Percentiles rank a stretch among this genome's conserved stretches.
phyloP scores from a whole-genome alignment of 1,140 invertebrate genomes.

The Scaptomyza pallida region DNA sequence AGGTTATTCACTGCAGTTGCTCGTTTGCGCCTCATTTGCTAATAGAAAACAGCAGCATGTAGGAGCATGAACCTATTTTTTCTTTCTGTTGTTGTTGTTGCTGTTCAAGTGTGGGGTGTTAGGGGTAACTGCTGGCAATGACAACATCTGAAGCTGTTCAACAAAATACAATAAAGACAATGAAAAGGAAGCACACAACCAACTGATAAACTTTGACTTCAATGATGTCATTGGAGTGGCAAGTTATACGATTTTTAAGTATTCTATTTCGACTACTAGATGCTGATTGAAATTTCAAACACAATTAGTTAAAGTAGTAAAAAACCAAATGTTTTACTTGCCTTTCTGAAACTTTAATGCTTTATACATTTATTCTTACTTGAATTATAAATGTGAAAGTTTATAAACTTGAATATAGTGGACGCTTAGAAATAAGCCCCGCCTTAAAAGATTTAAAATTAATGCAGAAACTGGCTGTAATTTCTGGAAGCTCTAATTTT shows the following conservation, averaged over 20 bases:
- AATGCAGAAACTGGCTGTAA: too few relatives aligned
- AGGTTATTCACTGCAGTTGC: slow-evolving; percentile 55
- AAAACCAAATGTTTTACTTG: too few relatives aligned
- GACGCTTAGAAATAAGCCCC: too few relatives aligned
- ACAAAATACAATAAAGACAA: not conserved
- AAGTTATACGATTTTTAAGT: not conserved
- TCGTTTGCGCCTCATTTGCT: slow-evolving; percentile 49
- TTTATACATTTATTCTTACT: too few relatives aligned
- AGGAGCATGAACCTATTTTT: not conserved
- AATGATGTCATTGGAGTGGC: slow-evolving; percentile 26
- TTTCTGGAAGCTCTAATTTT: too few relatives aligned
- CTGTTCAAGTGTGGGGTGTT: not conserved
- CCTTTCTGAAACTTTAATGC: too few relatives aligned
- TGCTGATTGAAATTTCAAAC: not conserved
- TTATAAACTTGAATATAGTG: too few relatives aligned
- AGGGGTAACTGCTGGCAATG: slow-evolving; percentile 16
- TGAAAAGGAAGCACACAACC: slow-evolving; percentile 19
- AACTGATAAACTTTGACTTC: slow-evolving; percentile 6
- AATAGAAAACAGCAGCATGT: slow-evolving; percentile 13
- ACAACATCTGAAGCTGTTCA: slow-evolving; percentile 40
- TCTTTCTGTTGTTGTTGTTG: too few relatives aligned
- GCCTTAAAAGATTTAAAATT: too few relatives aligned
- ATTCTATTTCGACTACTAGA: not conserved
- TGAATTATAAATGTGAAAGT: too few relatives aligned
- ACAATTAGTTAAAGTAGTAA: too few relatives aligned